Evolutionary conservation across 2,797 vertebrate genomes (phyloP).

Genomic region (Anguilla megastoma): DNA sequence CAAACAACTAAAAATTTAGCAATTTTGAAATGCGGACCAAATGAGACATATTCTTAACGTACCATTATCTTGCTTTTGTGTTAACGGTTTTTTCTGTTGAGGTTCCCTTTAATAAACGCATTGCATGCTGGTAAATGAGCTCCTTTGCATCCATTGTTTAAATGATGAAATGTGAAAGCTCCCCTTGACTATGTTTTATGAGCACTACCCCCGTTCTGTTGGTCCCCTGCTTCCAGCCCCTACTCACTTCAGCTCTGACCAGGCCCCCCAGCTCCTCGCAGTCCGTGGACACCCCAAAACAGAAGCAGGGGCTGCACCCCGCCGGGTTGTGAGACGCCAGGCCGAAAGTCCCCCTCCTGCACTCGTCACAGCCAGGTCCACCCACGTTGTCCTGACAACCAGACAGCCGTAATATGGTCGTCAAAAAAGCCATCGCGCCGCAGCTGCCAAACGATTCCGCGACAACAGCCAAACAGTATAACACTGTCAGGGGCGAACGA

Average conservation of each 20-base stretch:
- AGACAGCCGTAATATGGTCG: neutral
- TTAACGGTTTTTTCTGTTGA: neutral
- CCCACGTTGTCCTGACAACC: constrained; percentile 78
- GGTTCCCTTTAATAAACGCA: neutral
- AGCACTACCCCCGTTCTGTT: neutral
- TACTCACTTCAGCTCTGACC: constrained; percentile 76
- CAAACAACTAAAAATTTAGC: neutral
- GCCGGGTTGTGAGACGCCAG: constrained; percentile 63
- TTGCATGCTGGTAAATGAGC: neutral
- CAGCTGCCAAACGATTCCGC: neutral
- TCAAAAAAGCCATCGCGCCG: neutral
- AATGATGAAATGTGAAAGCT: neutral
- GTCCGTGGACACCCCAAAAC: constrained; percentile 77
- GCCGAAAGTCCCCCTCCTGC: constrained; percentile 79
- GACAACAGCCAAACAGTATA: neutral
- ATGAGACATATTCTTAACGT: neutral
- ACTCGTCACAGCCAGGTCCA: constrained; percentile 83
- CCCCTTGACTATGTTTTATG: neutral
- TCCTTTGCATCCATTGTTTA: neutral
- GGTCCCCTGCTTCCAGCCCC: neutral
- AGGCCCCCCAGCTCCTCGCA: constrained; percentile 84
- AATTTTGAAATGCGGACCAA: neutral
- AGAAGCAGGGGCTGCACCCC: constrained; percentile 68
- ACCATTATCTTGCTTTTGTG: neutral
- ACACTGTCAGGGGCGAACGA: neutral